phyloP scores from a whole-genome alignment of 2,113 vertebrate genomes.

The Platycercus adscitus region DNA sequence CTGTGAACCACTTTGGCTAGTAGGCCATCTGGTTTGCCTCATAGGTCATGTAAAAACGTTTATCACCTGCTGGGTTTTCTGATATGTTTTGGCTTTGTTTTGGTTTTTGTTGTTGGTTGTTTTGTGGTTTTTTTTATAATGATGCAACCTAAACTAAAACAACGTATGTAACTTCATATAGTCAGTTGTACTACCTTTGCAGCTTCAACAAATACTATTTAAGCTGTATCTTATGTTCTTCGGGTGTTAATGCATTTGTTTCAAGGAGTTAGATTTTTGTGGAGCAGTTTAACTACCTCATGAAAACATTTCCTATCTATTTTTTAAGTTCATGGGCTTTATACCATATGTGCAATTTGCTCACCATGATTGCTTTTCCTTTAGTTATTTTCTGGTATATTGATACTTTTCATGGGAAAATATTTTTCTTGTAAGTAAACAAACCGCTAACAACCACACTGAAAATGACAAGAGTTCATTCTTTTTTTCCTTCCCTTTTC shows the following conservation, averaged over 20 bases:
- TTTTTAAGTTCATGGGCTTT: background rate
- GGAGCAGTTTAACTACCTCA: too few species aligned
- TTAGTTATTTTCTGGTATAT: background rate
- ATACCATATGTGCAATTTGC: background rate
- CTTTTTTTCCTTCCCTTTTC: background rate
- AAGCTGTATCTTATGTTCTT: background rate
- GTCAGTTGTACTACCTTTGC: background rate
- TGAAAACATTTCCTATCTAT: too few species aligned
- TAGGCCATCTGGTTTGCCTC: background rate
- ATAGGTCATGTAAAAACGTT: background rate
- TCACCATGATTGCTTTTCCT: background rate
- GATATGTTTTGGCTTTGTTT: background rate
- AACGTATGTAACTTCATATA: background rate
- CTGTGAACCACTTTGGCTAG: background rate
- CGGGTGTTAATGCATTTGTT: background rate
- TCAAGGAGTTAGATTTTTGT: background rate
- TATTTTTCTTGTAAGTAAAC: background rate
- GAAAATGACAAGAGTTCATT: background rate
- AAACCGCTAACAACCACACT: background rate
- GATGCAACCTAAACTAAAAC: background rate
- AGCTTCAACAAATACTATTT: background rate
- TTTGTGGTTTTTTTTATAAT: background rate
- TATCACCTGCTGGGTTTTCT: background rate
- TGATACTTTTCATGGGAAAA: background rate
- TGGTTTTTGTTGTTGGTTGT: background rate